These are phyloP conservation scores for Coluber constrictor DNA, from an alignment of 2,797 vertebrate species.

Conservation along the genomic window DNA sequence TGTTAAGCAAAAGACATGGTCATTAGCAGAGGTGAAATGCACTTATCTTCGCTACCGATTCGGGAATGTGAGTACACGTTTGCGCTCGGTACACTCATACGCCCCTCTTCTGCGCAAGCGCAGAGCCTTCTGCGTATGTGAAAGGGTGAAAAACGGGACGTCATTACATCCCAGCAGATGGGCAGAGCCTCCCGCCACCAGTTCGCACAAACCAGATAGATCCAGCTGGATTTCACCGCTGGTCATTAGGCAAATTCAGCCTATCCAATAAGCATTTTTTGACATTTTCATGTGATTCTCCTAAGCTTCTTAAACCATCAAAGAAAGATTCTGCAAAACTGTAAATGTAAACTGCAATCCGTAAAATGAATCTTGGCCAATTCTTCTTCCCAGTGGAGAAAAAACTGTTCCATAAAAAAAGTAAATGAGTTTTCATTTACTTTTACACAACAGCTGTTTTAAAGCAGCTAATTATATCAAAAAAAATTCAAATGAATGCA, in stretches of 20 bases:
- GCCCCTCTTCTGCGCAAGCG: too few species aligned
- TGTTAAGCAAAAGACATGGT: neutral
- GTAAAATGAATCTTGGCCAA: neutral
- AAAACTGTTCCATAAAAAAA: neutral
- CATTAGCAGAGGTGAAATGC: too few species aligned
- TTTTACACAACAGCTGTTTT: neutral
- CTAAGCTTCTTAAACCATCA: constrained; percentile 15
- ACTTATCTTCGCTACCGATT: too few species aligned
- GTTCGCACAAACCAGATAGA: too few species aligned
- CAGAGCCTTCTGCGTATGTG: too few species aligned
- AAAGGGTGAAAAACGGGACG: too few species aligned
- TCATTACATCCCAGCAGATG: too few species aligned
- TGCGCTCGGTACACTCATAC: too few species aligned
- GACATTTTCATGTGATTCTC: constrained; percentile 14
- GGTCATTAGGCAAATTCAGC: neutral
- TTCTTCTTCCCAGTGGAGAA: neutral
- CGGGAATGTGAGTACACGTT: too few species aligned
- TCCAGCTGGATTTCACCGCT: too few species aligned
- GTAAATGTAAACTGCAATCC: neutral
- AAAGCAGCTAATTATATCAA: neutral
- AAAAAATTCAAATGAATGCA: neutral
- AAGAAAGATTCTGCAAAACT: neutral
- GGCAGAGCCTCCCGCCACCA: too few species aligned
- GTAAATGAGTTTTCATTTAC: neutral
- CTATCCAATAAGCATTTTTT: neutral